Percentiles rank a stretch among this genome's conserved stretches.
phyloP scores from a whole-genome alignment of 2,797 vertebrate genomes.

The Gymnoscopelus microlampas region DNA sequence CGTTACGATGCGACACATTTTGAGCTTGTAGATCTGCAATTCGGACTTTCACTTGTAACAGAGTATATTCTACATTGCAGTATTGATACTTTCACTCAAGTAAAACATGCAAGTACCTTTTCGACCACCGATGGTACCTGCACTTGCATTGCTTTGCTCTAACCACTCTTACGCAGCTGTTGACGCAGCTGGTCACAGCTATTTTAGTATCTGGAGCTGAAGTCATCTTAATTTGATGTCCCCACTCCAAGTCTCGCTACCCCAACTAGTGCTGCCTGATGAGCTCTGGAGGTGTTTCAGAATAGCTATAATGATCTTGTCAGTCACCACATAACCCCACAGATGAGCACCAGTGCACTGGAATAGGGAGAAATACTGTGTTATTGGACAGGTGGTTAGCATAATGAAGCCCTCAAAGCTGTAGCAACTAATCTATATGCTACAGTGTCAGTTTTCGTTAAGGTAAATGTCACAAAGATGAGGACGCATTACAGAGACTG shows the following conservation, averaged over 20 bases:
- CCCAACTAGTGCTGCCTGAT: neutral
- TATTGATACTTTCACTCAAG: no score
- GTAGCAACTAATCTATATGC: neutral
- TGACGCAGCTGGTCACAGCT: slow-evolving; percentile 35
- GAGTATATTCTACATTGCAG: no score
- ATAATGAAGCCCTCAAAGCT: neutral
- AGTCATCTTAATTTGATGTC: slow-evolving; percentile 16
- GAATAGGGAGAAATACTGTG: neutral
- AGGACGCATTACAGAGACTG: no score
- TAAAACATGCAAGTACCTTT: no score
- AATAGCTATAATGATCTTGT: slow-evolving; percentile 7
- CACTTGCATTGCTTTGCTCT: neutral
- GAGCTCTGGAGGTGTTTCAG: slow-evolving; percentile 5
- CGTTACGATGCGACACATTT: no score
- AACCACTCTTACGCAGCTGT: slow-evolving; percentile 16
- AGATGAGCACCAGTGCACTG: neutral
- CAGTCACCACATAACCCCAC: neutral
- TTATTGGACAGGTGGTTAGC: neutral
- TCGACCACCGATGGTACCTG: neutral
- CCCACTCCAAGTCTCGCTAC: neutral
- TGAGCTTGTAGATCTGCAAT: no score
- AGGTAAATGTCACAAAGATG: no score
- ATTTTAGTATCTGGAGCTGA: slow-evolving; percentile 18
- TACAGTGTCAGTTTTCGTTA: no score
- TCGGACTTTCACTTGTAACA: no score